Percentiles rank a stretch among this genome's conserved stretches.
Evolutionary conservation across 2,888 invertebrate genomes (phyloP).

Genomic region (Trissolcus japonicus): DNA sequence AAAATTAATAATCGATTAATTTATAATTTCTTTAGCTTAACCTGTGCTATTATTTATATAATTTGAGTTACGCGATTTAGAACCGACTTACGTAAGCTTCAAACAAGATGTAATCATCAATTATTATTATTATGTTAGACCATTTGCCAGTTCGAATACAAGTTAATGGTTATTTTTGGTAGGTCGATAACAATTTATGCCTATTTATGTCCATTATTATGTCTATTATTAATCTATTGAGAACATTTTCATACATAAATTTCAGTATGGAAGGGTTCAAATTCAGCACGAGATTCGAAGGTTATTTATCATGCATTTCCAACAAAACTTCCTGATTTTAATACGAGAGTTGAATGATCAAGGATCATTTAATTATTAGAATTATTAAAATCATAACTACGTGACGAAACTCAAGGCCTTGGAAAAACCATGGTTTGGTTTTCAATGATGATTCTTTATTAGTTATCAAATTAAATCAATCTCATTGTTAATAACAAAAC

Average conservation of each 20-base stretch:
- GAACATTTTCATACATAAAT: no score
- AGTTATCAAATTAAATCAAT: no score
- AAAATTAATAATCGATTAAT: slow-evolving; percentile 31
- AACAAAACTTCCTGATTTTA: background rate
- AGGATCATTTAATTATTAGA: slow-evolving; percentile 5
- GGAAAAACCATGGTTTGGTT: background rate
- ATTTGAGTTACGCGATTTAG: slow-evolving; percentile 16
- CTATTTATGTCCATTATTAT: background rate
- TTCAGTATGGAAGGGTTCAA: no score
- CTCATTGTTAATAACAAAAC: background rate
- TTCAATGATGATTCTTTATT: slow-evolving; percentile 8
- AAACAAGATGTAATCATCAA: slow-evolving; percentile 10
- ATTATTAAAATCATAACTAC: slow-evolving; percentile 12
- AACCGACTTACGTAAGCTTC: slow-evolving; percentile 9
- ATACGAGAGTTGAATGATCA: slow-evolving; percentile 5
- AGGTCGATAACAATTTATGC: background rate
- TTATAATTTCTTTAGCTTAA: slow-evolving; percentile 7
- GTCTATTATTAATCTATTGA: background rate
- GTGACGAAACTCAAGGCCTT: slow-evolving; percentile 28
- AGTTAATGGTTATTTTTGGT: slow-evolving; percentile 3
- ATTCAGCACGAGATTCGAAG: background rate
- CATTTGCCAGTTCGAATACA: slow-evolving; percentile 4
- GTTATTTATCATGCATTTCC: background rate
- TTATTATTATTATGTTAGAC: slow-evolving; percentile 10
- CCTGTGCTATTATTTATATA: slow-evolving; percentile 15